These are phyloP conservation scores for Drosophila lini DNA, from an alignment of 1,140 invertebrate genomes.

Conservation along the genomic window DNA sequence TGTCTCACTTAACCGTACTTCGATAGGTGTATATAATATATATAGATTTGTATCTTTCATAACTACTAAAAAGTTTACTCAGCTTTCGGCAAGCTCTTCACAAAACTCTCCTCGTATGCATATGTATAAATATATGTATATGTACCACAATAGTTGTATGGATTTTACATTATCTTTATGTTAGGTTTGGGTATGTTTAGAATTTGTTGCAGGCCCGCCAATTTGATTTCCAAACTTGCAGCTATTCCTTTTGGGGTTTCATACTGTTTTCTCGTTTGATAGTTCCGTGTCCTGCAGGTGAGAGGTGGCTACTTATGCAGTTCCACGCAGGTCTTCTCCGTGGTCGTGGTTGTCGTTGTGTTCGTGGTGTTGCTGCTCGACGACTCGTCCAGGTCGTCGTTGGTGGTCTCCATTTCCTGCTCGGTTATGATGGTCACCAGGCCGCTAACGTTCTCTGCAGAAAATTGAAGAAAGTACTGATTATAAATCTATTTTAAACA, in stretches of 20 bases:
- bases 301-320: slow-evolving; percentile 55
- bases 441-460: slow-evolving; percentile 87
- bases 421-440: slow-evolving; percentile 94
- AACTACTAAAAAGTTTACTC: slow-evolving; percentile 65
- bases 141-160: slow-evolving; percentile 62
- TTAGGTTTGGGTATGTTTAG: slow-evolving; percentile 52
- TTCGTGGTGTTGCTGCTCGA: slow-evolving; percentile 57
- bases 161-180: slow-evolving; percentile 47
- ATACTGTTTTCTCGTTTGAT: slow-evolving; percentile 30
- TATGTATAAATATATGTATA: slow-evolving; percentile 69
- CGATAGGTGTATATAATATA: slow-evolving; percentile 62
- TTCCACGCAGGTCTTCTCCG: slow-evolving; percentile 70
- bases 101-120: slow-evolving; percentile 26
- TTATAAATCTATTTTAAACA: neutral
- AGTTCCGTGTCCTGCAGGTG: slow-evolving; percentile 13
- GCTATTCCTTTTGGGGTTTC: slow-evolving; percentile 18
- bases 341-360: slow-evolving; percentile 71
- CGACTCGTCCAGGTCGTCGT: slow-evolving; percentile 56
- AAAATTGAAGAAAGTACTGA: neutral
- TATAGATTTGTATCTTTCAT: slow-evolving; percentile 55
- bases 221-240: slow-evolving; percentile 38
- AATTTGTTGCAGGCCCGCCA: slow-evolving; percentile 61
- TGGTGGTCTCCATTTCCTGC: slow-evolving; percentile 86
- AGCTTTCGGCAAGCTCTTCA: slow-evolving; percentile 26
- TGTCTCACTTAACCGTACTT: slow-evolving; percentile 63